Percentiles rank a stretch among this genome's conserved stretches.
Evolutionary conservation across 2,888 invertebrate species (phyloP).

Genomic region (Torymus texanus): DNA sequence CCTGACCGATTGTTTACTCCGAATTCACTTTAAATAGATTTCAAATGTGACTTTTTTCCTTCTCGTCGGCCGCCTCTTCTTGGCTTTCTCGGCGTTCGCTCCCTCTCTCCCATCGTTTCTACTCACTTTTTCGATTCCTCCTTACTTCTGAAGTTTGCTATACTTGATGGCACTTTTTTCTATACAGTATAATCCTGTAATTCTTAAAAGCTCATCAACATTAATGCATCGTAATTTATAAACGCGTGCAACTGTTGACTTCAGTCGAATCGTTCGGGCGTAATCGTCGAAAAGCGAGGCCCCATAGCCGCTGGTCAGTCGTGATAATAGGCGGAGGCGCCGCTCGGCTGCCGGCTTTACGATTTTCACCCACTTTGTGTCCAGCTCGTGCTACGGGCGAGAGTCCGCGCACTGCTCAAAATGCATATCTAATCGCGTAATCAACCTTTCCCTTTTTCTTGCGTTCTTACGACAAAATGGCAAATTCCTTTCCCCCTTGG

Average conservation of each 20-base stretch:
- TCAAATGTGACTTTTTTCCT: slow-evolving; percentile 13
- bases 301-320: too few species aligned
- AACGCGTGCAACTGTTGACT: too few species aligned
- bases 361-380: too few species aligned
- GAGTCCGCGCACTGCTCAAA: slow-evolving; percentile 59
- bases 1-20: slow-evolving; percentile 37
- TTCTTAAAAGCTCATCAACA: too few species aligned
- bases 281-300: too few species aligned
- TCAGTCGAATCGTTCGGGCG: too few species aligned
- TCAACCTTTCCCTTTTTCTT: slow-evolving; percentile 71
- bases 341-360: neutral
- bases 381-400: too few species aligned
- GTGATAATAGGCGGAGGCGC: neutral
- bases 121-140: neutral
- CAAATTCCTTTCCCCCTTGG: slow-evolving; percentile 71
- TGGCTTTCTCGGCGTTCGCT: neutral
- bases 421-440: slow-evolving; percentile 69
- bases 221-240: too few species aligned
- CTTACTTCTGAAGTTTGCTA: too few species aligned
- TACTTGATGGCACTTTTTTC: too few species aligned
- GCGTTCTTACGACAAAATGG: slow-evolving; percentile 69
- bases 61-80: neutral
- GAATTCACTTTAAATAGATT: slow-evolving; percentile 35
- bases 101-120: neutral
- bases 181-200: too few species aligned